These are phyloP conservation scores for Neotoma lepida DNA, from an alignment of 2,113 vertebrate species.

Conservation along the genomic window DNA sequence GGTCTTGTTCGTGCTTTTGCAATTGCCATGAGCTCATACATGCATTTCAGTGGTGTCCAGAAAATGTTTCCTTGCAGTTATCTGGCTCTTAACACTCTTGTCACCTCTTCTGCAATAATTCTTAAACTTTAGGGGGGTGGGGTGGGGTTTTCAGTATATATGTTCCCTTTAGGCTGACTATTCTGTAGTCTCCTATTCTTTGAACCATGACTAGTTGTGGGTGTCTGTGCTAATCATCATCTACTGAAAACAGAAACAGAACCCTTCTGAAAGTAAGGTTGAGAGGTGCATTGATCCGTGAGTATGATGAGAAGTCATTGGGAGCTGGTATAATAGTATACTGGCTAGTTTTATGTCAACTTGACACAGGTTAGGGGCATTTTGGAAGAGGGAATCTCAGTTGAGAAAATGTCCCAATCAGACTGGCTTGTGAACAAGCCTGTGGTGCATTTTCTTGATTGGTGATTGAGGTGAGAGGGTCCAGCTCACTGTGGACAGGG, in stretches of 20 bases:
- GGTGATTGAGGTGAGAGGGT: not conserved
- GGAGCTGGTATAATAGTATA: not conserved
- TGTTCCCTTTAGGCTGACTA: not conserved
- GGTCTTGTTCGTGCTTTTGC: not conserved
- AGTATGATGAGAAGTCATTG: not conserved
- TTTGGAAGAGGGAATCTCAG: not conserved
- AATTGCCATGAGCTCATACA: not conserved
- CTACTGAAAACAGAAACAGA: not conserved
- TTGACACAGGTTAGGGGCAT: no score
- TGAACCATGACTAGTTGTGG: not conserved
- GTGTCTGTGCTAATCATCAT: not conserved
- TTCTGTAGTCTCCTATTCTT: not conserved
- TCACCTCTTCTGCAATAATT: not conserved
- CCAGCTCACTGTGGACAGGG: not conserved
- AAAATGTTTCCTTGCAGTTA: not conserved
- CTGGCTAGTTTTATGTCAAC: not conserved
- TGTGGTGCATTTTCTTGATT: not conserved
- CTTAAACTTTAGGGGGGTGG: not conserved
- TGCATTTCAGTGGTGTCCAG: not conserved
- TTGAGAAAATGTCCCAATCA: not conserved
- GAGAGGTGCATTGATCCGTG: not conserved
- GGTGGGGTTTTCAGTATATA: no score
- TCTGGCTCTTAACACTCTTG: not conserved
- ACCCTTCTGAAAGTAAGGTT: not conserved
- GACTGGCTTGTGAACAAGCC: not conserved